Evolutionary conservation across 2,888 invertebrate species (phyloP), one percentile per base, ranked within the genome.

Genomic region (Lithophane semibrunnea): DNA sequence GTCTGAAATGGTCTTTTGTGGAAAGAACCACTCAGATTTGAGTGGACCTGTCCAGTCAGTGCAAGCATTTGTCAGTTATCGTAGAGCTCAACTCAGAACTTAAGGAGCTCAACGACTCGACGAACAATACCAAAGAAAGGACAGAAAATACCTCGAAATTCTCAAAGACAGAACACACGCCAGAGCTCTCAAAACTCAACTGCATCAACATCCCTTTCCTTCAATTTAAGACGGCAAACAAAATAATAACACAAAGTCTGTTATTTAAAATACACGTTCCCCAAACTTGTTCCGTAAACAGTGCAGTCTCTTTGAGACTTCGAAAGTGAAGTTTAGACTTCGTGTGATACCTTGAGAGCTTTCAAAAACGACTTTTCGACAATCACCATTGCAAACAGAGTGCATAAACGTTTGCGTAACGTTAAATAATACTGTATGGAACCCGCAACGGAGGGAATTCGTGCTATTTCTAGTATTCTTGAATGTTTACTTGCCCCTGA

Each of bases 261-360:
- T 70, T 79, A 82, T 84, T 75, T 77, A 70, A 82, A 82, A 68
- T 61, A 77, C 44, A 69, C 61, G 49, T 67, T 49, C 13, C 72
- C 71, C 66, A 73, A 83, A 87, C 54, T 81, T 42, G 47, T 52
- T 56, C 7, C 18, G 71, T 52, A 77, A 80, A 80, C 68, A 82
- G 12, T 49, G 75, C 80, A 82, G 75, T 81, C 78, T 79, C 87
- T 80, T 77, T 81, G 78, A 75, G 72, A 74, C 73, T 73, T 74
- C 73, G 21, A 70, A 69, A 78, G 73, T 82, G 52, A 73, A 84
- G 73, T 86, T 85, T 56, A 77, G 74, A 75, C 74, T 81, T 78
- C 29, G 10, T 54, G 60, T 78, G 79, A 83, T 83, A 79, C 47
- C 60, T 69, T 79, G 75, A 80, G 75, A 78, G 80, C 77, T 79